Conservation (phyloP, 2,888 invertebrate species). For the Andrena marginata region DNA sequence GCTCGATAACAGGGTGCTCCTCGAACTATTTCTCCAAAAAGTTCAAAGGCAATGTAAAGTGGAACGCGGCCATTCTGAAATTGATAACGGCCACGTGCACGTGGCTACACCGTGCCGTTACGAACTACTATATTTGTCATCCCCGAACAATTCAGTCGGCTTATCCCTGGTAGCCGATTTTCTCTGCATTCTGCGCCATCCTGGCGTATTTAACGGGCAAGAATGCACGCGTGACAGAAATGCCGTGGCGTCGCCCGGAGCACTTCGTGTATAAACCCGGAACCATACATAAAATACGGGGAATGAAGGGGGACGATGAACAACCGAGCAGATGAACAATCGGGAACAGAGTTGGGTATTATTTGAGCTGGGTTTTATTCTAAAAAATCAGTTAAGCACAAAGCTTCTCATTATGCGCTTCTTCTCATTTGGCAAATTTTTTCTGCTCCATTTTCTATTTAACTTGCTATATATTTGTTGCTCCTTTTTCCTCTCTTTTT, state of each 20-base stretch:
- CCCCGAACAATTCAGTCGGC: constrained; percentile 61
- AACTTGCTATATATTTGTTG: too few species aligned
- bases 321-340: constrained; percentile 5
- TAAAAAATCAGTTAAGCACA: background rate
- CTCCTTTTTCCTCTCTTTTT: too few species aligned
- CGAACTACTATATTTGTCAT: constrained; percentile 46
- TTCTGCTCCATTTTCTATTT: too few species aligned
- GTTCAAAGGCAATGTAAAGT: constrained; percentile 29
- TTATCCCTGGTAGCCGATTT: constrained; percentile 61
- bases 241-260: constrained; percentile 36
- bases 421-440: too few species aligned
- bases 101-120: constrained; percentile 4
- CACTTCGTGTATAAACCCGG: constrained; percentile 34
- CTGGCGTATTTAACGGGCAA: constrained; percentile 57
- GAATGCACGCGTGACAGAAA: constrained; percentile 63
- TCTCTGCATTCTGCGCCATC: constrained; percentile 46
- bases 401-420: background rate
- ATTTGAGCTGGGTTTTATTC: constrained; percentile 23
- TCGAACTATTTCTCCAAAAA: constrained; percentile 50
- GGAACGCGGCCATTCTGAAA: constrained; percentile 32
- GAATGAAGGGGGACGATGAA: constrained; percentile 12
- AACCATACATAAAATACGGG: constrained; percentile 21
- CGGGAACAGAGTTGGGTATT: background rate
- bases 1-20: constrained; percentile 30
- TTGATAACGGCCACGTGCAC: constrained; percentile 47